phyloP scores from a whole-genome alignment of 2,113 vertebrate genomes.

The Coracopsis vasa region DNA sequence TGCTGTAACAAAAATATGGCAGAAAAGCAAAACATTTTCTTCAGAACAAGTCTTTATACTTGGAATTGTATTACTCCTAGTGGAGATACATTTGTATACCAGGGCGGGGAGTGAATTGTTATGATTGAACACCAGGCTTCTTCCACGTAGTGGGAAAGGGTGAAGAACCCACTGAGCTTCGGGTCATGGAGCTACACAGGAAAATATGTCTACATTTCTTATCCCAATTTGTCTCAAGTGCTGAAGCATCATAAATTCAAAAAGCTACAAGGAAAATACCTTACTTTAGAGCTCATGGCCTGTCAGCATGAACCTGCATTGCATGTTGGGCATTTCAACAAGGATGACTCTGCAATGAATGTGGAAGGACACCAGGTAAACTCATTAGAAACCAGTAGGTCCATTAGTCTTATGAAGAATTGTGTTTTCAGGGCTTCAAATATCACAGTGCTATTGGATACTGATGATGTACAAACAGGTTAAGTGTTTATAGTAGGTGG shows the following conservation, averaged over 20 bases:
- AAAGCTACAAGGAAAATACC: not conserved
- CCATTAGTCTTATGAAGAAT: not conserved
- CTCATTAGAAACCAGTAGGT: not conserved
- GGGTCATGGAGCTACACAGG: not conserved
- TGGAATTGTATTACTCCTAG: not conserved
- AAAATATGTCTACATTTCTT: not conserved
- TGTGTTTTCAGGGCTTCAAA: not conserved
- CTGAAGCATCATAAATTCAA: not conserved
- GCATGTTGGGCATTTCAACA: not conserved
- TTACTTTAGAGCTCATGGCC: not conserved
- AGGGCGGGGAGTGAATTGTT: not conserved
- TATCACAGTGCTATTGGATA: not conserved
- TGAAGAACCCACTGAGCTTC: not conserved
- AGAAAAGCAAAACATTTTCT: not conserved
- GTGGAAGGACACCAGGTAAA: not conserved
- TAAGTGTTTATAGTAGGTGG: not conserved
- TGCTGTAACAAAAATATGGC: not conserved
- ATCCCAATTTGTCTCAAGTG: not conserved
- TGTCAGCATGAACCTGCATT: not conserved
- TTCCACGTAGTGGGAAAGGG: not conserved
- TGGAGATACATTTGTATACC: accelerated
- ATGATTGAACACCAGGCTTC: not conserved
- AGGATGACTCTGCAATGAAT: not conserved
- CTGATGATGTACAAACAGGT: not conserved
- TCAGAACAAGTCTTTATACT: not conserved